Conservation (phyloP, 2,888 invertebrate species). For the Drosophila hamatofila region DNA sequence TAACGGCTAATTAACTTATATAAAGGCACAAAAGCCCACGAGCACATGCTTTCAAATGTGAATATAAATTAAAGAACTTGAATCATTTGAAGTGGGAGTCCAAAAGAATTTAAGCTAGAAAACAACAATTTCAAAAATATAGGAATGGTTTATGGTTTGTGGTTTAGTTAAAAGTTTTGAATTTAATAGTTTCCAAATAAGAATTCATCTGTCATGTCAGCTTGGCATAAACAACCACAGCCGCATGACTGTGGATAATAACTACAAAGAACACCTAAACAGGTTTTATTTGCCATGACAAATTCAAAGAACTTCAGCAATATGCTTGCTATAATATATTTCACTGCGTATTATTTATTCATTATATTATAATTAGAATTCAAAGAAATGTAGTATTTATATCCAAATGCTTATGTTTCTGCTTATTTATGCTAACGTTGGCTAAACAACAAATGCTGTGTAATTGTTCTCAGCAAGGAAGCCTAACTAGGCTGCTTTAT, state of each 20-base stretch:
- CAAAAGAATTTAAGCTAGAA: too few species aligned
- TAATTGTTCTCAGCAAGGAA: constrained; percentile 10
- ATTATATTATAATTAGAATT: constrained; percentile 2
- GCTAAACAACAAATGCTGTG: neutral
- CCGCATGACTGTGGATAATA: neutral
- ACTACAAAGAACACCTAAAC: neutral
- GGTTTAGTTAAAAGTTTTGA: neutral
- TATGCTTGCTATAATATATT: neutral
- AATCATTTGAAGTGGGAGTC: too few species aligned
- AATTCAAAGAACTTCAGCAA: neutral
- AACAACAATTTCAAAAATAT: too few species aligned
- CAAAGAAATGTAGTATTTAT: neutral
- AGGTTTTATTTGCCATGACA: neutral
- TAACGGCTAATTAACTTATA: too few species aligned
- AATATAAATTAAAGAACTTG: too few species aligned
- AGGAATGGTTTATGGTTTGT: too few species aligned
- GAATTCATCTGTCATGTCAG: neutral
- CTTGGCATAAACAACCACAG: neutral
- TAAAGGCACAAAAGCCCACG: too few species aligned
- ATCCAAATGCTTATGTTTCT: neutral
- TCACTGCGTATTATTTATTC: neutral
- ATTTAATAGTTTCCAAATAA: too few species aligned
- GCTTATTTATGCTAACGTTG: neutral
- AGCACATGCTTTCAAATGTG: too few species aligned
- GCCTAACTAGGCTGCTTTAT: constrained; percentile 1